Conservation (phyloP, 2,888 invertebrate species). For the Carabus problematicus region DNA sequence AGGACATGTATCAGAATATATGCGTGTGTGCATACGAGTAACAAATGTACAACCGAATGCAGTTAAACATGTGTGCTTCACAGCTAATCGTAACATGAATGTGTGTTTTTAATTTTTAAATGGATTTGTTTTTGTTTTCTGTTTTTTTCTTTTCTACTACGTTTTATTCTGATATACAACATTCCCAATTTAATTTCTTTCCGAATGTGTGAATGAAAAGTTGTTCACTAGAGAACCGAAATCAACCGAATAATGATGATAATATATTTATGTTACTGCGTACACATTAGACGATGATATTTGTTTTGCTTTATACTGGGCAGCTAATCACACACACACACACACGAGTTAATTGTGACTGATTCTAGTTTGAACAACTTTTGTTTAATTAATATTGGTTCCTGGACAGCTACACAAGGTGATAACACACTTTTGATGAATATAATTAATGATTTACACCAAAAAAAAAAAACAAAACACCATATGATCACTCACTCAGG, state of each 20-base stretch:
- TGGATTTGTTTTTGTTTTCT: slow-evolving; percentile 36
- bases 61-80: slow-evolving; percentile 15
- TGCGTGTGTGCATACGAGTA: slow-evolving; percentile 1
- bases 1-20: neutral
- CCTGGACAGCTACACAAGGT: slow-evolving; percentile 36
- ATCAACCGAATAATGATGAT: too few relatives aligned
- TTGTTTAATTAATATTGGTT: slow-evolving; percentile 26
- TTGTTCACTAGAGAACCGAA: slow-evolving; percentile 12
- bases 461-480: too few relatives aligned
- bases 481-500: slow-evolving; percentile 37
- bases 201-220: slow-evolving; percentile 13
- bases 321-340: too few relatives aligned
- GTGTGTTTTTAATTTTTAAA: slow-evolving; percentile 37
- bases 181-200: slow-evolving; percentile 26
- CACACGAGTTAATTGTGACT: too few relatives aligned
- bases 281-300: too few relatives aligned
- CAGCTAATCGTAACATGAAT: slow-evolving; percentile 17
- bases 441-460: slow-evolving; percentile 9
- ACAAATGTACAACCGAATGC: too few relatives aligned
- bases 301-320: neutral
- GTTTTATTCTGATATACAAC: slow-evolving; percentile 33
- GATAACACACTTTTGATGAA: slow-evolving; percentile 19
- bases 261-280: too few relatives aligned
- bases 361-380: neutral
- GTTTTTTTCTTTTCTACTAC: too few relatives aligned